Evolutionary conservation across 1,140 invertebrate species (phyloP).

Genomic region (Drosophila setifemur): DNA sequence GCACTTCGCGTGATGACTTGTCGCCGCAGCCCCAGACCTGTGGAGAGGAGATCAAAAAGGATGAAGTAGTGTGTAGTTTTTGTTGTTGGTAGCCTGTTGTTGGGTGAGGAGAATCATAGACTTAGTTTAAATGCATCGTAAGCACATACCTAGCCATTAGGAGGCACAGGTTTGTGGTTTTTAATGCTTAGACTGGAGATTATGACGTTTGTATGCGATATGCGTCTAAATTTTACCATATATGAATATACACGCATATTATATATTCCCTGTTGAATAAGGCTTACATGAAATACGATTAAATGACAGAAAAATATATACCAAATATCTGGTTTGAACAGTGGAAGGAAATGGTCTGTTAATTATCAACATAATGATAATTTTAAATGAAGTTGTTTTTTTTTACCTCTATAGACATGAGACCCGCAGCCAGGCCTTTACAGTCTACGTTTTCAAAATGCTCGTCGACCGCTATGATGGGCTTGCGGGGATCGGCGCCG

Average conservation of each 20-base stretch:
- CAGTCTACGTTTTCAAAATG: constrained; percentile 87
- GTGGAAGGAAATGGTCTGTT: too few relatives aligned
- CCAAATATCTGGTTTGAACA: neutral
- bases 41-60: neutral
- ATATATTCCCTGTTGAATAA: constrained; percentile 66
- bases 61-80: constrained; percentile 35
- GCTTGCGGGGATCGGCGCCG: constrained; percentile 89
- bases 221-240: constrained; percentile 56
- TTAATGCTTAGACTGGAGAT: constrained; percentile 66
- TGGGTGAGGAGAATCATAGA: constrained; percentile 61
- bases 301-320: constrained; percentile 53
- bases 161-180: constrained; percentile 36
- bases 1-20: constrained; percentile 87
- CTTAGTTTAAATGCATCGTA: constrained; percentile 53
- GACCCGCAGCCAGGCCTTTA: constrained; percentile 86
- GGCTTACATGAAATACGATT: constrained; percentile 64
- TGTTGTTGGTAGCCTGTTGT: constrained; percentile 66
- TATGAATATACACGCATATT: constrained; percentile 48
- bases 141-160: constrained; percentile 18
- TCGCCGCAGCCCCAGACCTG: constrained; percentile 95
- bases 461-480: constrained; percentile 88
- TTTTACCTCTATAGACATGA: constrained; percentile 85
- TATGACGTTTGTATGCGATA: constrained; percentile 49
- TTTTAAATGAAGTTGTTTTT: too few relatives aligned
- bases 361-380: too few relatives aligned